These are phyloP conservation scores for Hypocryptadius cinnamomeus DNA, from an alignment of 2,113 vertebrate genomes.

Conservation along the genomic window DNA sequence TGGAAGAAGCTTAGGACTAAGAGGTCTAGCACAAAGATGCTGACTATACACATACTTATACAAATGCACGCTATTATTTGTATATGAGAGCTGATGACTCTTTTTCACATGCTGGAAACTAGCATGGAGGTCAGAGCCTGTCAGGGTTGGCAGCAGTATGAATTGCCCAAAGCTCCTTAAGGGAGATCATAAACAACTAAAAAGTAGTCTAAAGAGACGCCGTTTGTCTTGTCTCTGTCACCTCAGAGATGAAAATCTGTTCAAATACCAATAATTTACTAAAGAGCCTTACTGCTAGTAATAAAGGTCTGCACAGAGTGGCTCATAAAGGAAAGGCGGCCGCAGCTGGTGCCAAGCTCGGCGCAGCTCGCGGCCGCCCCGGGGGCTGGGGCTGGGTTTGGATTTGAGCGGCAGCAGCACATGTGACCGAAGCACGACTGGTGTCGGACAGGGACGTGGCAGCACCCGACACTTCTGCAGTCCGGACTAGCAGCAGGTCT, in stretches of 20 bases:
- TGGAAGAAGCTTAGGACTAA: neutral
- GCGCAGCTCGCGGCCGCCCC: neutral
- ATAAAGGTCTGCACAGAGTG: neutral
- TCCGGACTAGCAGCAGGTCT: neutral
- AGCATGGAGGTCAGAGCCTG: neutral
- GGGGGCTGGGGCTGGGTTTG: neutral
- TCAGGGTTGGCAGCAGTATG: neutral
- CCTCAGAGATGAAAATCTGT: neutral
- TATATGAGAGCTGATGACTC: neutral
- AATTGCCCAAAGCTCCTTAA: neutral
- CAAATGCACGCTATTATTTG: neutral
- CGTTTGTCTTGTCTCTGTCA: neutral
- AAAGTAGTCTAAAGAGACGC: neutral
- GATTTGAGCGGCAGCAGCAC: neutral
- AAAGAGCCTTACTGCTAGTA: fast-evolving
- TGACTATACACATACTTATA: no score
- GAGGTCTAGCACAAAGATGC: neutral
- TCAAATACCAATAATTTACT: neutral
- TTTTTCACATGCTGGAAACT: neutral
- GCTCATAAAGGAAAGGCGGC: neutral
- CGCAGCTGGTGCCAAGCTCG: neutral
- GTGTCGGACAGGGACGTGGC: neutral
- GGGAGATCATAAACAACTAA: neutral
- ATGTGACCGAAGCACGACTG: neutral
- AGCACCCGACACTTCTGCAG: neutral